Base-by-base conservation (phyloP, 2,888 invertebrate species). In the Melikaiella ostensackeni region DNA sequence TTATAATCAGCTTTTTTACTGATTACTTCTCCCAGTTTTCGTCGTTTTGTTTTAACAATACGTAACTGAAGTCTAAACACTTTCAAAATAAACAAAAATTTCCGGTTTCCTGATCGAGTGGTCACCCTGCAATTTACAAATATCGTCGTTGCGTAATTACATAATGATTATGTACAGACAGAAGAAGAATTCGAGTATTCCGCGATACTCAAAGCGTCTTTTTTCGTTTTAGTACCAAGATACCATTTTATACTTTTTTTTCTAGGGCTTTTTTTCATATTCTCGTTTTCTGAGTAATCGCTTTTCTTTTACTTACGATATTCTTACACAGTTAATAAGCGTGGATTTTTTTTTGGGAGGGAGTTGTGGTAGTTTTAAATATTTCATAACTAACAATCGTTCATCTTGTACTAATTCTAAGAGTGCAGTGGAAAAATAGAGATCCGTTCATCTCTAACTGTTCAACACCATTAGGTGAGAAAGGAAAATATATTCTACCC, bases 391-490 rank as follows among this genome's bases (percentile, higher is more conserved):
- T 46, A 62, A 66, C 35, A 77, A 74, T 57, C 63, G 21, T 61
- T 61, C 16, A 50, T 74, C 64, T 73, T 76, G 42, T 75, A 70
- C 76, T 59, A 42, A 77, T 76, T 74, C 76, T 59, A 42, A 77
- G 73, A 76, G 74, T 75, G 66, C 76, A 78, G 81, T 81, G 81
- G 78, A 82, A 84, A 82, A 84, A 84, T 84, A 84, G 80, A 83
- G 77, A 77, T 75, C 21, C 76, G 30, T 66, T 38, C 46, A 74
- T 59, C 76, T 46, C 70, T 66, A 46, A 63, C 16, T 33, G 61
- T 63, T 63, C 33, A 63, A 38, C 46, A 30, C 27, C 27, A 30
- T 42, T 16, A 50, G 24, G 24, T 57, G 11, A 70, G 46, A 30
- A 64, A 38, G 21, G 21, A 70, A 70, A 50, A 50, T 46, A 70